Evolutionary conservation across 2,113 vertebrate genomes (phyloP), one percentile per base, ranked within the genome.

Genomic region (Gobio gobio): DNA sequence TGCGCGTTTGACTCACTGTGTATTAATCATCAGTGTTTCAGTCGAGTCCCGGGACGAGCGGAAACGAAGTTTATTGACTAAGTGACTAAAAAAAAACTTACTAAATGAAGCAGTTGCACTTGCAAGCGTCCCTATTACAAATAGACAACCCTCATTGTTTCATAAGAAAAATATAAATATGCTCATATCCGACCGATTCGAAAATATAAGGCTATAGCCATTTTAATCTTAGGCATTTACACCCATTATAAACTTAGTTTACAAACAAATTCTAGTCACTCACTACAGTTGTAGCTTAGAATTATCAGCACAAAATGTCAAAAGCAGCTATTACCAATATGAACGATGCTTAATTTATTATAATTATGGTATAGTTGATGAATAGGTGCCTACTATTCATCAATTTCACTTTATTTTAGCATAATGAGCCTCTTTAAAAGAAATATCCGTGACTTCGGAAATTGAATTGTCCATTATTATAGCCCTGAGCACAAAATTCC

Each of bases 1-100:
- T 49, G 76, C 47, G 10, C 75, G 61, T 40, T 66, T 94, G 91
- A 94, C 89, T 94, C 92, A 93, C 58, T 2, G 20, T 0, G 24
- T 80, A 86, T 90, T 90, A 91, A 91, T 86, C 88, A 89, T 76
- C 59, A 75, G 45, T 33, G 76, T 36, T 76, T 85, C 78, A 68
- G 86, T 79, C 54, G 64, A 85, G 82, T 89, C 70, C 40, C 45
- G 33, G 82, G 43, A 75, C 74, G 56, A 64, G 63, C 58, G 88
- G 88, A 88, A 89, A 26, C 49, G 24, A 40, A 75, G 36, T 80
- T 90, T 89, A 82, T 76, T 83, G 73, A 83, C n/a, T 79, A 82
- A 86, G 78, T 87, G 90, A 92, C 79, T 89, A 82, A 92, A 51
- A 33, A 16, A 40, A 85, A 77, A 74, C 22, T 78, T 36, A 36